Evolutionary conservation across 1,140 invertebrate species (phyloP).

Genomic region (Papilio polytes): DNA sequence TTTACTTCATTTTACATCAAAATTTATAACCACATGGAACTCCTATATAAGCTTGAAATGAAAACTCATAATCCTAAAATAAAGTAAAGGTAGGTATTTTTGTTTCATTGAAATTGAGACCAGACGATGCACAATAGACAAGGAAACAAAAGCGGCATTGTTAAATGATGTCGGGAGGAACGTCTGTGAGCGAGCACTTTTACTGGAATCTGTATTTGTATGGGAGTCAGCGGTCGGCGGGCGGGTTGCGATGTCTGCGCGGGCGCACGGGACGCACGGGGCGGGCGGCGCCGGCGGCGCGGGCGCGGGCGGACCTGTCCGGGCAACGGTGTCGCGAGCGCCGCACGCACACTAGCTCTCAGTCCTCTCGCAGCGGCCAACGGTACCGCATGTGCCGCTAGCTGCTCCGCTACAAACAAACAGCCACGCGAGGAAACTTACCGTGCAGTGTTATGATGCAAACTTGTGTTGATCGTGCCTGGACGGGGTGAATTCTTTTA

Average conservation of each 20-base stretch:
- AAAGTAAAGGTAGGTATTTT: conserved; percentile 33
- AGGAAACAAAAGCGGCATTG: conserved; percentile 43
- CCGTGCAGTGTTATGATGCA: conserved; percentile 80
- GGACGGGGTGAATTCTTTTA: conserved; percentile 66
- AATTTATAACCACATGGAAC: not conserved
- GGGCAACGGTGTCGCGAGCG: conserved; percentile 82
- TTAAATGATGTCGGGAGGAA: conserved; percentile 50
- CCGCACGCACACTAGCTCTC: conserved; percentile 73
- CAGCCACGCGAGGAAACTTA: conserved; percentile 73
- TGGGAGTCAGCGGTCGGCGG: conserved; percentile 52
- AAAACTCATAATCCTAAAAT: conserved; percentile 3
- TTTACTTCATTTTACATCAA: not conserved
- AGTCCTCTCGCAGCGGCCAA: conserved; percentile 81
- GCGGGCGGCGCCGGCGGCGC: conserved; percentile 59
- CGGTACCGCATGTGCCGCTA: conserved; percentile 80
- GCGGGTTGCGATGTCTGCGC: conserved; percentile 45
- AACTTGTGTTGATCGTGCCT: conserved; percentile 64
- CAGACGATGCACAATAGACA: conserved; percentile 20
- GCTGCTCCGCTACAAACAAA: conserved; percentile 71
- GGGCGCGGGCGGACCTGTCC: conserved; percentile 78
- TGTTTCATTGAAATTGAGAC: conserved; percentile 30
- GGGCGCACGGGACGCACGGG: conserved; percentile 54
- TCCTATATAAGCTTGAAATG: not conserved
- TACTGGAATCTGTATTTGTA: conserved; percentile 74
- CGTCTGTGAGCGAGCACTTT: conserved; percentile 71